These are phyloP conservation scores for Apostichopus japonicus DNA, from an alignment of 35 echinoderm and acorn worm genomes.

Conservation along the genomic window DNA sequence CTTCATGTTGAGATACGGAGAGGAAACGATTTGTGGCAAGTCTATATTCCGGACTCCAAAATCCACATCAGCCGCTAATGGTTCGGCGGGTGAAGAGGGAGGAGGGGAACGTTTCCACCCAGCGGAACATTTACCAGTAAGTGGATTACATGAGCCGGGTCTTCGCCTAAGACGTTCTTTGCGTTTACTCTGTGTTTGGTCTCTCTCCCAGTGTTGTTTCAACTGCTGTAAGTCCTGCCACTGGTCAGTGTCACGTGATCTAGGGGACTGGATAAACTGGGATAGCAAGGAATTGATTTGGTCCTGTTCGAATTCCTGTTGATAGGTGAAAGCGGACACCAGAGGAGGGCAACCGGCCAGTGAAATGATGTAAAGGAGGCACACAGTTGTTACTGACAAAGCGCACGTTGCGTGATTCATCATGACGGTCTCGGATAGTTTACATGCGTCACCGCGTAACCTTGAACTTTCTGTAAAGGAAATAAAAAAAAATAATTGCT, in stretches of 20 bases:
- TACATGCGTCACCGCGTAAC: too few species aligned
- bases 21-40: not conserved
- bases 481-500: too few species aligned
- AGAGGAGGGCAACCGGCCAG: constrained; percentile 6
- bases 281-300: constrained; percentile 15
- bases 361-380: constrained; percentile 11
- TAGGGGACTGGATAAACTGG: not conserved
- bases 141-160: not conserved
- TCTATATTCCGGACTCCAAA: constrained; percentile 6
- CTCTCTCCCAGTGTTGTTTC: not conserved
- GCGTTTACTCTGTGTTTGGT: not conserved
- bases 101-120: constrained; percentile 32
- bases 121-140: constrained; percentile 9
- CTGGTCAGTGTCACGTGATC: not conserved
- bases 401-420: not conserved
- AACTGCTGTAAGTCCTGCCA: not conserved
- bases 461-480: too few species aligned
- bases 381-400: not conserved
- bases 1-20: not conserved
- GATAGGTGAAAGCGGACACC: not conserved
- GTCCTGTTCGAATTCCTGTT: constrained; percentile 7
- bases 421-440: not conserved
- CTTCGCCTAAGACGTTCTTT: not conserved
- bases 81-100: not conserved
- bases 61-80: not conserved